Percentiles rank a stretch among this genome's conserved stretches.
These are phyloP conservation scores for Mantis religiosa DNA, from an alignment of 2,888 invertebrate genomes.

Conservation along the genomic window DNA sequence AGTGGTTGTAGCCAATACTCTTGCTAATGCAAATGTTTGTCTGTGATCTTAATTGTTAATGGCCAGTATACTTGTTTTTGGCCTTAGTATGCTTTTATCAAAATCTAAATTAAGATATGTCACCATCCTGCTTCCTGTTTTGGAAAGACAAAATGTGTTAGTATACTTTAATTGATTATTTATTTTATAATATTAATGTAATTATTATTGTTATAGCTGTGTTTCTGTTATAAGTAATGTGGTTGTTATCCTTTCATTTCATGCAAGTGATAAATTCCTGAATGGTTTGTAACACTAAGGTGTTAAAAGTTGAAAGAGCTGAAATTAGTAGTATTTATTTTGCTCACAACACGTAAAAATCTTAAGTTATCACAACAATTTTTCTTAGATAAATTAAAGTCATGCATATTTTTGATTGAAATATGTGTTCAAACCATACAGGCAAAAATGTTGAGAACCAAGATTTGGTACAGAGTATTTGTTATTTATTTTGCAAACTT, in stretches of 20 bases:
- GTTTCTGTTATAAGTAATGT: neutral
- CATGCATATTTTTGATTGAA: neutral
- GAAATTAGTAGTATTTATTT: neutral
- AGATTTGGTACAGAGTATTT: neutral
- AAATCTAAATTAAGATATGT: neutral
- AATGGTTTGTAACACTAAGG: neutral
- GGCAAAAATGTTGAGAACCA: neutral
- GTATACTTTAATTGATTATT: slow-evolving; percentile 4
- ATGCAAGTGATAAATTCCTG: neutral
- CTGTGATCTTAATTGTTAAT: neutral
- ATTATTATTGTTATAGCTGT: slow-evolving; percentile 1
- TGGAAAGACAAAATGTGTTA: neutral
- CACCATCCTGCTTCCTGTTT: neutral
- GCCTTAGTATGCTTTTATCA: neutral
- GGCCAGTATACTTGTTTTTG: neutral
- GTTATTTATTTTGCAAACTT: neutral
- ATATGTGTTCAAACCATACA: neutral
- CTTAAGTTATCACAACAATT: too few relatives aligned
- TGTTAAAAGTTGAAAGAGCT: neutral
- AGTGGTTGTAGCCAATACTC: neutral
- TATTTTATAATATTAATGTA: neutral
- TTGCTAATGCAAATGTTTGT: neutral
- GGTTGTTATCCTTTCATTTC: neutral
- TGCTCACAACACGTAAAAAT: neutral
- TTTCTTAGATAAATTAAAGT: neutral